Evolutionary conservation across 2,797 vertebrate species (phyloP), one percentile per base, ranked within the genome.

Genomic region (Phalanger gymnotis): DNA sequence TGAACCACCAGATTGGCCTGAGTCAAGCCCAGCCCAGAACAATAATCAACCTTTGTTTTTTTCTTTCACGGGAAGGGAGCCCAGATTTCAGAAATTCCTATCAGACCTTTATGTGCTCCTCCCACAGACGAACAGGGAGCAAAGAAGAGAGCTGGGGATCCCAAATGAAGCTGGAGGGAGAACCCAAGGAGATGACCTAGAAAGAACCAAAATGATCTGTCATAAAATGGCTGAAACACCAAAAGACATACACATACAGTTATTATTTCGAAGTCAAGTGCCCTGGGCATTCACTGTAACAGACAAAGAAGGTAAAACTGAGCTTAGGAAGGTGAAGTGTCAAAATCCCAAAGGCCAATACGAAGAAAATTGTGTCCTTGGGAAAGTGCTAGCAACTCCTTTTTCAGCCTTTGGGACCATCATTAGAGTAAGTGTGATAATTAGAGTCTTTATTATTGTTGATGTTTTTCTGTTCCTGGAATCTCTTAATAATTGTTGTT

Each of bases 11-110:
- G 73, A 87, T 47, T 87, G 40, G 73, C 73, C 40, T 47, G 40
- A 51, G 73, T 87, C 22, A 87, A 87, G 31, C 73, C 73, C 25
- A 4, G 25, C 22, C 73, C 73, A 87, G 73, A 87, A 87, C 73
- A 87, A 87, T 87, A 87, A 87, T 87, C 25, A 87, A 87, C 73
- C 22, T 87, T 87, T 87, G 73, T 87, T 87, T 87, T 87, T 9
- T 87, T 87, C 73, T 87, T 87, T 87, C 40, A 87, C 12, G 40
- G 73, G 73, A 87, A 87, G 3, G 40, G 40, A 87, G 73, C 73
- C 73, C 40, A 87, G 73, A 87, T 87, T 87, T 87, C 73, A 87
- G 73, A 87, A 87, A 87, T 87, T 87, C 73, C 73, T 87, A 51
- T 87, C 40, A 87, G 73, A 87, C 73, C 73, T 87, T 87, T 51